phyloP scores from a whole-genome alignment of 2,888 invertebrate genomes.

The Mayetiola destructor region DNA sequence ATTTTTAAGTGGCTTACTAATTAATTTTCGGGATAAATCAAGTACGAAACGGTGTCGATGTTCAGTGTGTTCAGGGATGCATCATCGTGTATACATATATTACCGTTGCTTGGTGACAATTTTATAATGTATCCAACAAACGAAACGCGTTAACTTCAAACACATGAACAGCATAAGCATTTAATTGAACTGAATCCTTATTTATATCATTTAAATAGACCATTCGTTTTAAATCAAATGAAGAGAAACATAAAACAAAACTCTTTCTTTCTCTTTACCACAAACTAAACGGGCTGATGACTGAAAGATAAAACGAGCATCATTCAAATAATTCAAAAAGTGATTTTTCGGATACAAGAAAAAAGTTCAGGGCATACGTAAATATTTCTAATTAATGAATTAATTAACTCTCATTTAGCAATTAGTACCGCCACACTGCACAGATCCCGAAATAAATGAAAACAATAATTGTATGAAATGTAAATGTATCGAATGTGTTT shows the following conservation, averaged over 20 bases:
- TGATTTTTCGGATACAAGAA: not conserved
- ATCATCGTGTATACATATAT: too few relatives aligned
- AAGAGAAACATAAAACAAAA: slow-evolving; percentile 1
- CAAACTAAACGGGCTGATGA: not conserved
- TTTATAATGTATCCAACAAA: too few relatives aligned
- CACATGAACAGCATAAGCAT: not conserved
- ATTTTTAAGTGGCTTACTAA: not conserved
- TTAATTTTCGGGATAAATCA: not conserved
- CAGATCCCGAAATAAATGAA: slow-evolving; percentile 2
- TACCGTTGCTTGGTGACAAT: slow-evolving; percentile 10
- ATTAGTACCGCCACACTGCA: slow-evolving; percentile 9
- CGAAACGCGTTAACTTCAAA: too few relatives aligned
- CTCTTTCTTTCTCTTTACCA: not conserved
- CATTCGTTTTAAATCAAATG: slow-evolving; percentile 1
- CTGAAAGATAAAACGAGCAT: not conserved
- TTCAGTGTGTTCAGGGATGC: not conserved
- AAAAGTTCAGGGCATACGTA: not conserved
- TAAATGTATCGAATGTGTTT: too few relatives aligned
- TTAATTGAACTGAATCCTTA: slow-evolving; percentile 12
- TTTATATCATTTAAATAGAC: slow-evolving; percentile 9
- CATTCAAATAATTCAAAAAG: not conserved
- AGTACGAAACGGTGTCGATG: not conserved
- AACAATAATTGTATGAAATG: slow-evolving; percentile 3
- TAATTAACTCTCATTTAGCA: slow-evolving; percentile 6
- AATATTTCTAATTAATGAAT: slow-evolving; percentile 12